Base-by-base conservation (phyloP, 2,888 invertebrate species). In the Litoditis marina region DNA sequence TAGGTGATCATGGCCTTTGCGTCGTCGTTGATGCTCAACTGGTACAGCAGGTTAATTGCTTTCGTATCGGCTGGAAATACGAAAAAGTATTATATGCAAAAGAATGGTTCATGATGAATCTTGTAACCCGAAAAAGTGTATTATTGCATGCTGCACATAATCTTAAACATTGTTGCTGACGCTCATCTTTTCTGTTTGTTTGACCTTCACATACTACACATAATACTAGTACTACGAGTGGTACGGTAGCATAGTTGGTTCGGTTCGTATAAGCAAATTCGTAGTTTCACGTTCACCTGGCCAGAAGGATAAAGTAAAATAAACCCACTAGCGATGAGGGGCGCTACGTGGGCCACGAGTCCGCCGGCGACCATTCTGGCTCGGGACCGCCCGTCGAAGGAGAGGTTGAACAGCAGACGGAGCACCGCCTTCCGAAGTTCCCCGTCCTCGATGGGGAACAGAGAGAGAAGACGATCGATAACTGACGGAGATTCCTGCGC, bases 11-110 rank as follows among this genome's bases (percentile, higher is more conserved):
- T 90, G 39, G 90, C 87, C 85, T 94, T 94, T 11, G 92, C 91
- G 84, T 92, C 88, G 83, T 94, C 94, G 83, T 96, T 94, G 87
- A 93, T 90, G 83, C 94, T 94, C 79, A 94, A 87, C 84, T 95
- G 93, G 83, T 95, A 96, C 47, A 96, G 79, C 47, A 88, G 83
- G 65, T 74, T 71, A 28, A 82, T 59, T 1, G 80, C 80, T 39
- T 70, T 69, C 19, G 65, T 60, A 39, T 70, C 72, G 11, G 69
- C 77, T 73, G 56, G 32, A 63, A 28, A 28, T 25, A 13, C 13
- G 8, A 16, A 59, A 49, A 47, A 39, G 2, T 13, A 19, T 19
- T 25, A 7, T 4, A 46, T 16, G n/a, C n/a, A 39, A 16, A 6
- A 4, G 49, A 30, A 36, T 7, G n/a, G n/a, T n/a, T n/a, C n/a